Percentiles rank a stretch among this genome's conserved stretches.
These are phyloP conservation scores for Dolichotis patagonum DNA, from an alignment of 2,113 vertebrate genomes.

Conservation along the genomic window DNA sequence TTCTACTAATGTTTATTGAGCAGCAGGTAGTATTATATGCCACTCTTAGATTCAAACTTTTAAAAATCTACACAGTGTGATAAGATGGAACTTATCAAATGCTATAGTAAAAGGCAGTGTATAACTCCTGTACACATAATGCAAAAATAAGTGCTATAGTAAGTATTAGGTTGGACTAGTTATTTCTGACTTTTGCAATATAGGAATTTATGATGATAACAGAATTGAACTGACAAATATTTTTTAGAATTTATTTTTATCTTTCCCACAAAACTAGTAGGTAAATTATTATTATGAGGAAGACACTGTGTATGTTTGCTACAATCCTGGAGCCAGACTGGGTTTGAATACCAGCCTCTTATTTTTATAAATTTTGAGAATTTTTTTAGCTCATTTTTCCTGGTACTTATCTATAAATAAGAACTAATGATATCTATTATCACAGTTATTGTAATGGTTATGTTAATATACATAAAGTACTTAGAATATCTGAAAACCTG, in stretches of 20 bases:
- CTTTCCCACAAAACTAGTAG: background rate
- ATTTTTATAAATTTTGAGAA: background rate
- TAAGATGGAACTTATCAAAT: background rate
- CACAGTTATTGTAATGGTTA: background rate
- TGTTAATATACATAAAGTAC: background rate
- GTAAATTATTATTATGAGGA: conserved; percentile 36
- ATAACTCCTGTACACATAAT: background rate
- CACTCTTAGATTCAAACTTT: background rate
- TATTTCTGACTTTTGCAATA: background rate
- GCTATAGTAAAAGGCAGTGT: background rate
- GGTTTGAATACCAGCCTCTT: background rate
- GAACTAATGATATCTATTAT: background rate
- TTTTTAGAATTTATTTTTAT: conserved; percentile 31
- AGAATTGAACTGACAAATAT: background rate
- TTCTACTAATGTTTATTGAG: background rate
- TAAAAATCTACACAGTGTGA: background rate
- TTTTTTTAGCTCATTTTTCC: background rate
- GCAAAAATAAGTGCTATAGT: background rate
- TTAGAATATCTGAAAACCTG: background rate
- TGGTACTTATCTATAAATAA: background rate
- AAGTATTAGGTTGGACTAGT: background rate
- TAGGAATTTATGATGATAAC: conserved; percentile 28
- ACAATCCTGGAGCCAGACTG: background rate
- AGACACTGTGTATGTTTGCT: background rate
- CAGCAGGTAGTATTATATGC: background rate